Base-by-base conservation (phyloP, 64 coral and sea anemone species). In the Montipora efflorescens region DNA sequence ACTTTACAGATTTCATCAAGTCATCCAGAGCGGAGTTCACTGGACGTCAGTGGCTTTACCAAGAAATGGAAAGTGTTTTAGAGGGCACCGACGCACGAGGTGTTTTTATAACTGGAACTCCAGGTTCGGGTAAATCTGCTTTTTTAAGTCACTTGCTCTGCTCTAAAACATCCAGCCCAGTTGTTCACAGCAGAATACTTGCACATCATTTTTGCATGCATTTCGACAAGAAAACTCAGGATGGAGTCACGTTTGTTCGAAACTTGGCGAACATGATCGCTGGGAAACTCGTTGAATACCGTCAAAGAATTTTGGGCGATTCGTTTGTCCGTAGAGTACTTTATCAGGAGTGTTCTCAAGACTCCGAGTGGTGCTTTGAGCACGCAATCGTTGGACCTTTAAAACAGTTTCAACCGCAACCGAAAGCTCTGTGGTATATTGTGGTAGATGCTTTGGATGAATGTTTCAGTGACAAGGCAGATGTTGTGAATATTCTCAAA, bases 401-500 rank as follows among this genome's bases (percentile, higher is more conserved):
- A 52, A 87, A 80, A 80, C 81, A 75, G 2, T 46, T 98, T 16
- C 20, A 78, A 50, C 13, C 18, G 9, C 2, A 72, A 0, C 19
- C 48, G 10, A 82, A 51, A 2, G n/a, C 57, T 5, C 47, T 48
- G 8, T 93, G 88, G 89, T 99, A 94, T 48, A 47, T 99, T 62
- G 44, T 99, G 18, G 75, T 99, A 6, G 98, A 99, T 73, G 98
- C 98, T 5, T 72, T 99, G 43, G 98, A 99, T 86, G 98, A 99
- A 52, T 99, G 98, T 88, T 77, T 68, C 10, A 75, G 25, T 52
- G 93, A 68, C 5, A 81, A 88, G 28, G 71, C 71, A 86, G 92
- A 71, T 13, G 82, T 99, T 77, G 52, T 96, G 0, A 59, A 89
- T 48, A 79, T 99, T 71, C 72, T 99, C 5, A 84, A 76, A 73